Evolutionary conservation across 2,797 vertebrate genomes (phyloP), one percentile per base, ranked within the genome.

Genomic region (Halcyon chelicuti): DNA sequence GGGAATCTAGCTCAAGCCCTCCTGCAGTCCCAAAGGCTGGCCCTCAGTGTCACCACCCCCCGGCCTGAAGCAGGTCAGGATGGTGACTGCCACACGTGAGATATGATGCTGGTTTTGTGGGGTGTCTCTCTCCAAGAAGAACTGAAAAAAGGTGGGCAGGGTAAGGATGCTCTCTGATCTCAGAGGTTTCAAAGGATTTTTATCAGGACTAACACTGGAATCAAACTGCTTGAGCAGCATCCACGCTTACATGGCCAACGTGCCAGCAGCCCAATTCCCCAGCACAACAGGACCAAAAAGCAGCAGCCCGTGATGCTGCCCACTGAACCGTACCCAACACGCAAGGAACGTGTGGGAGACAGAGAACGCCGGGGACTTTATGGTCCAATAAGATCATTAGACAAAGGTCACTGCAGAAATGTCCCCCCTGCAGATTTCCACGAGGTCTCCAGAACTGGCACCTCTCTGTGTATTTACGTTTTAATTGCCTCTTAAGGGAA

Each of bases 401-500:
- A 57, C 71, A 94, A 89, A 96, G 92, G 86, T 86, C 88, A 74
- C 29, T 20, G 52, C 63, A 67, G 46, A 86, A 89, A 94, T 0
- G 0, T 76, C 23, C 49, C 49, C 60, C 65, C 65, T 65, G 78
- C 26, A 86, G 91, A 74, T 85, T 86, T 68, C 81, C 68, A 62
- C 0, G 3, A 87, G 52, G 44, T 62, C 52, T 92, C 81, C 70
- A 76, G 75, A 71, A 76, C 72, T 77, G 57, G 78, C 57, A 83
- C 31, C 40, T 75, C 81, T 68, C 37, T 67, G 29, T 31, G 44
- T 61, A 68, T 89, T 91, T 87, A 54, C 67, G 23, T 57, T 84
- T 91, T 94, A 94, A 93, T 95, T 93, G 89, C 21, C 68, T 89
- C 84, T 93, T 39, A 40, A 77, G 54, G 35, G 78, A 79, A 86